phyloP scores from a whole-genome alignment of 2,113 vertebrate genomes.

The Azemiops feae region DNA sequence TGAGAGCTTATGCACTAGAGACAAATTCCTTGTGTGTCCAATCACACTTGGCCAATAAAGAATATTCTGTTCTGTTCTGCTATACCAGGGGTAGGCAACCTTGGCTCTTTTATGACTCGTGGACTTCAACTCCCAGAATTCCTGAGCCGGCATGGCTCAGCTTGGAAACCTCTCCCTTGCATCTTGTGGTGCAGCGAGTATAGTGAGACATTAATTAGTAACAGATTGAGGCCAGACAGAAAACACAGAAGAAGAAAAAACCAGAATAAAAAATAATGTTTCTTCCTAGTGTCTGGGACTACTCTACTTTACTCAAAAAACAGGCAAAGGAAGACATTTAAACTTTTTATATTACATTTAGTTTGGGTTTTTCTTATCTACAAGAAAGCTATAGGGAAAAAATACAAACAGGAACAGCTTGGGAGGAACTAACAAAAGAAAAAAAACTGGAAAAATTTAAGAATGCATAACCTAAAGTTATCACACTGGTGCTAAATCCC shows the following conservation, averaged over 20 bases:
- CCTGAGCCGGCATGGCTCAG: too few species aligned
- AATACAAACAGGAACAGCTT: not conserved
- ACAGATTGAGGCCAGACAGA: not conserved
- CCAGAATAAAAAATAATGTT: not conserved
- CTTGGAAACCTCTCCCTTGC: too few species aligned
- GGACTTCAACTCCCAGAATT: too few species aligned
- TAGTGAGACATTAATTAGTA: not conserved
- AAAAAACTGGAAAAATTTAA: not conserved
- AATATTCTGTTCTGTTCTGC: too few species aligned
- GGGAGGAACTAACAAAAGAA: too few species aligned
- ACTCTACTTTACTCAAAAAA: too few species aligned
- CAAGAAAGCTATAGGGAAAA: not conserved
- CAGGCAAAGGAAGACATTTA: too few species aligned
- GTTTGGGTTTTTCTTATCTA: not conserved
- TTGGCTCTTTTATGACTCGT: too few species aligned
- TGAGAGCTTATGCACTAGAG: too few species aligned
- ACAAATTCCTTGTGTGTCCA: too few species aligned
- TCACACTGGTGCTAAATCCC: not conserved
- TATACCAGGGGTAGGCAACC: too few species aligned
- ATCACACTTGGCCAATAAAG: too few species aligned
- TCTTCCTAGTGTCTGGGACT: not conserved
- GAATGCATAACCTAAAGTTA: not conserved
- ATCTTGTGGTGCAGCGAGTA: not conserved
- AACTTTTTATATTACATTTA: not conserved
- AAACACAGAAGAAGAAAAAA: not conserved